Base-by-base conservation (phyloP, 2,888 invertebrate species). In the Drosophila paramelanica region DNA sequence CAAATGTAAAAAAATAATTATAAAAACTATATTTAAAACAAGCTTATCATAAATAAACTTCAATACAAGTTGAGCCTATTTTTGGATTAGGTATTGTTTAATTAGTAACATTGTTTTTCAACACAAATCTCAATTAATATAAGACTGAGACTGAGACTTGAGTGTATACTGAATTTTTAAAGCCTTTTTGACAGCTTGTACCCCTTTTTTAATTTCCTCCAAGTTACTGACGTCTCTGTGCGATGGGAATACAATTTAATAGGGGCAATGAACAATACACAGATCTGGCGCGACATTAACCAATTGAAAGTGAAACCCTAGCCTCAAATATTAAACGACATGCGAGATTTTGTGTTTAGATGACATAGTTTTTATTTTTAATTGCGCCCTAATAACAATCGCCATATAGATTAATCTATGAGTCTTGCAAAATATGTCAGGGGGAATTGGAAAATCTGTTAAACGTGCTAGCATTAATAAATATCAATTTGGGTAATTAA, bases 271-370 rank as follows among this genome's bases (percentile, higher is more conserved):
- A 27, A 53, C 52, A 41, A 57, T 45, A 42, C n/a, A 39, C 10
- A 45, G 51, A 57, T 53, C 42, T 53, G 50, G 59, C 47, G 60
- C 42, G 50, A 43, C 57, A 45, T 64, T 60, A 51, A 55, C 17
- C 49, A 55, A 82, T 66, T 73, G 77, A 85, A 85, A 81, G 79
- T 68, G 82, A 69, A 79, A 68, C 42, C 1, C 41, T 59, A 70
- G 45, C 64, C 72, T 60, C 39, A 61, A 62, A 60, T 23, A 25
- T 41, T 14, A 31, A 38, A 58, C 47, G 57, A 65, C 66, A 70
- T 47, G 59, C 59, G 49, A 79, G 61, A 76, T 67, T 67, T 57
- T 46, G 14, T 39, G 27, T 33, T 66, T 20, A 60, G 87, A 83
- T 88, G 82, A 72, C 87, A 77, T 51, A 74, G 52, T 66, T 71